phyloP scores from a whole-genome alignment of 2,888 invertebrate species.

The Diaperis boleti region DNA sequence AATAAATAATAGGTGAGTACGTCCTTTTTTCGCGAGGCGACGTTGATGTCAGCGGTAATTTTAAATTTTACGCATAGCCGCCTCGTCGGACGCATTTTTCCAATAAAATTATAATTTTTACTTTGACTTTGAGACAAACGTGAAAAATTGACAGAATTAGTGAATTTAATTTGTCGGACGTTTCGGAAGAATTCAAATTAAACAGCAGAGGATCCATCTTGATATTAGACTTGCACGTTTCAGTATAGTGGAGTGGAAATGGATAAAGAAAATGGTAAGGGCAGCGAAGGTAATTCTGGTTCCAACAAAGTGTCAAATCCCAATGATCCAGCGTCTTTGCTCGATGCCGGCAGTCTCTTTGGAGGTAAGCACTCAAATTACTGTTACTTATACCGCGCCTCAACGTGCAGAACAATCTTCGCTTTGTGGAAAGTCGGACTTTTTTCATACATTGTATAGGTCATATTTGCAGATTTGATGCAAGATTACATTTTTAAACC shows the following conservation, averaged over 20 bases:
- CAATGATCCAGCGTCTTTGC: constrained; percentile 75
- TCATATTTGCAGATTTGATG: no score
- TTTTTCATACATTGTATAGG: no score
- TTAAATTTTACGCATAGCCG: constrained; percentile 11
- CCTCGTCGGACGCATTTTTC: constrained; percentile 4
- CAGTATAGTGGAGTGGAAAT: constrained; percentile 68
- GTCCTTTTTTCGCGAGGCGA: background rate
- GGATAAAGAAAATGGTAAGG: constrained; percentile 86
- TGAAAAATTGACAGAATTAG: constrained; percentile 31
- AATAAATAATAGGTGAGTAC: constrained; percentile 34
- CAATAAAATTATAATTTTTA: constrained; percentile 1
- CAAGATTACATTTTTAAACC: no score
- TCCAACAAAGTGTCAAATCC: constrained; percentile 66
- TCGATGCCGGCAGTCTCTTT: constrained; percentile 78
- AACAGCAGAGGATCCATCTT: background rate
- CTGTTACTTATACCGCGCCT: no score
- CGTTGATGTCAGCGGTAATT: constrained; percentile 11
- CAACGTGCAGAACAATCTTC: no score
- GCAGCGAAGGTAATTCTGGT: constrained; percentile 71
- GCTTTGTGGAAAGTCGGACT: no score
- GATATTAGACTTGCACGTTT: constrained; percentile 19
- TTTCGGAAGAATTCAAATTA: background rate
- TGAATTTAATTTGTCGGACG: constrained; percentile 8
- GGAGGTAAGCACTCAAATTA: constrained; percentile 60
- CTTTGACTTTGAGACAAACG: constrained; percentile 27